Percentiles rank a stretch among this genome's conserved stretches.
Conservation (phyloP, 1,140 invertebrate species). For the Delia radicum region DNA sequence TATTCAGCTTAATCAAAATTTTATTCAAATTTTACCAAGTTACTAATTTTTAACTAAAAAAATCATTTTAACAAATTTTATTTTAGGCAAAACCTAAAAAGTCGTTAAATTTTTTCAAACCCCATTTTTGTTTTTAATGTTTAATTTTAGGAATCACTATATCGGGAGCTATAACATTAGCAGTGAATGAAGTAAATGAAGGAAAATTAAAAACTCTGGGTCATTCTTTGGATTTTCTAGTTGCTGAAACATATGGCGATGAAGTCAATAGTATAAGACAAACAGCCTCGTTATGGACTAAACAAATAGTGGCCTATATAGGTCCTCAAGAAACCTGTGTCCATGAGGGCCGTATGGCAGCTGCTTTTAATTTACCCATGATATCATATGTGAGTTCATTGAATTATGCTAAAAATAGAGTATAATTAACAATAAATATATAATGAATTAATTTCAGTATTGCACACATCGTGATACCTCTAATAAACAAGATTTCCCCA, state of each 20-base stretch:
- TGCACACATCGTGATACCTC: slow-evolving; percentile 84
- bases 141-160: slow-evolving; percentile 43
- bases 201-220: slow-evolving; percentile 64
- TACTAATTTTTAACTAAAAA: no score
- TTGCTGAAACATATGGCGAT: slow-evolving; percentile 90
- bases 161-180: slow-evolving; percentile 82
- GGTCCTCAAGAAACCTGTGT: slow-evolving; percentile 95
- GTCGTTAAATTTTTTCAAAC: no score
- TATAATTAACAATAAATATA: background rate
- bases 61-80: no score
- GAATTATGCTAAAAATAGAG: no score
- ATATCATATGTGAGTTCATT: slow-evolving; percentile 73
- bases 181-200: slow-evolving; percentile 70
- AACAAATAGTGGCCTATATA: slow-evolving; percentile 85
- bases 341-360: slow-evolving; percentile 91
- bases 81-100: no score
- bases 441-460: slow-evolving; percentile 61
- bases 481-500: slow-evolving; percentile 84
- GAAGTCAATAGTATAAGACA: slow-evolving; percentile 82
- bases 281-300: slow-evolving; percentile 83
- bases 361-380: slow-evolving; percentile 90
- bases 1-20: no score
- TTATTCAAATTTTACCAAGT: no score
- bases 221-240: slow-evolving; percentile 74
- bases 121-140: no score